Conservation (phyloP, 1,140 invertebrate genomes). For the Palaemon carinicauda region DNA sequence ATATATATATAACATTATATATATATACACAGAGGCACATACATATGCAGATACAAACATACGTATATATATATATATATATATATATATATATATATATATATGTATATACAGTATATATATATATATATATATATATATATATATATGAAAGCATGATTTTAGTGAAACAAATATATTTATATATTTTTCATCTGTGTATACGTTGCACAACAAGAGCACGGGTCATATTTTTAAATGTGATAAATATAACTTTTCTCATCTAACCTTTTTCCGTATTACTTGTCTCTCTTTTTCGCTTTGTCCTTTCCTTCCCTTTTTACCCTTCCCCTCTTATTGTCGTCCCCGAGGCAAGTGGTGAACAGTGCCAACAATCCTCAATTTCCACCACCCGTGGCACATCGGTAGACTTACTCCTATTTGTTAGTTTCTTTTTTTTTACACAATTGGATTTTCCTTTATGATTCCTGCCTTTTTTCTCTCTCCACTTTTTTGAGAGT, state of each 20-base stretch:
- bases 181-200: neutral
- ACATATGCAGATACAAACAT: neutral
- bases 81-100: neutral
- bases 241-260: no score
- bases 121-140: neutral
- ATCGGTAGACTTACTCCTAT: neutral
- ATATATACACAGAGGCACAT: no score
- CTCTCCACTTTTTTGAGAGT: neutral
- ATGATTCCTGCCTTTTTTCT: neutral
- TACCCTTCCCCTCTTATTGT: no score
- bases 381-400: no score
- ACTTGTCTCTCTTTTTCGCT: no score
- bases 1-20: conserved; percentile 7
- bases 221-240: neutral
- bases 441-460: neutral
- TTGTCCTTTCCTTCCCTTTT: no score
- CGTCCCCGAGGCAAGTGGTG: no score
- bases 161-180: neutral
- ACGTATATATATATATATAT: neutral
- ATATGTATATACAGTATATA: neutral
- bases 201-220: neutral
- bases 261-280: no score
- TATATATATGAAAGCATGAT: neutral
- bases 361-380: no score
- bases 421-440: neutral